Conservation (phyloP, 2,113 vertebrate genomes). For the Phrynosoma blainvillii region DNA sequence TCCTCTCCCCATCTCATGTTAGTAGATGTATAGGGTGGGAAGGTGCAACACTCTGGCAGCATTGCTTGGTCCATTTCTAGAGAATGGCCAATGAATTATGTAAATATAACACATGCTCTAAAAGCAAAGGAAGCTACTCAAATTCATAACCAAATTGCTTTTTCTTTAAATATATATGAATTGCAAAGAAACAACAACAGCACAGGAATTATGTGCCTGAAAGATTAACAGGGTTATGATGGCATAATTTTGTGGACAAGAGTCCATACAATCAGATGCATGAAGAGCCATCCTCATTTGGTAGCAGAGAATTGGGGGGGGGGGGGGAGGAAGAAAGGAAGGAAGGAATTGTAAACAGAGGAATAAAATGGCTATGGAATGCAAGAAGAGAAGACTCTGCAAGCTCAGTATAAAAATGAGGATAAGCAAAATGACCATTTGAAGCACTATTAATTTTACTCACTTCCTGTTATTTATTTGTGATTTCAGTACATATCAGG, state of each 20-base stretch:
- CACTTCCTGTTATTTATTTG: background rate
- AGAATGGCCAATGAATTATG: background rate
- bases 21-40: background rate
- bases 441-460: background rate
- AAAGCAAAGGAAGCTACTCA: background rate
- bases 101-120: background rate
- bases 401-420: background rate
- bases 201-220: background rate
- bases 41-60: background rate
- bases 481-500: background rate
- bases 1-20: background rate
- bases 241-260: background rate
- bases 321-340: too few species aligned
- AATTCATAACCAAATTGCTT: background rate
- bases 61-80: background rate
- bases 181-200: background rate
- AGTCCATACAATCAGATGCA: background rate
- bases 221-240: background rate
- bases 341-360: background rate
- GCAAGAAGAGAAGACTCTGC: background rate
- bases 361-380: background rate
- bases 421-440: background rate
- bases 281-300: background rate
- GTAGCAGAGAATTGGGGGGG: background rate
- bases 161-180: constrained; percentile 4